phyloP scores from a whole-genome alignment of 1,140 invertebrate genomes.

The Halyomorpha halys region DNA sequence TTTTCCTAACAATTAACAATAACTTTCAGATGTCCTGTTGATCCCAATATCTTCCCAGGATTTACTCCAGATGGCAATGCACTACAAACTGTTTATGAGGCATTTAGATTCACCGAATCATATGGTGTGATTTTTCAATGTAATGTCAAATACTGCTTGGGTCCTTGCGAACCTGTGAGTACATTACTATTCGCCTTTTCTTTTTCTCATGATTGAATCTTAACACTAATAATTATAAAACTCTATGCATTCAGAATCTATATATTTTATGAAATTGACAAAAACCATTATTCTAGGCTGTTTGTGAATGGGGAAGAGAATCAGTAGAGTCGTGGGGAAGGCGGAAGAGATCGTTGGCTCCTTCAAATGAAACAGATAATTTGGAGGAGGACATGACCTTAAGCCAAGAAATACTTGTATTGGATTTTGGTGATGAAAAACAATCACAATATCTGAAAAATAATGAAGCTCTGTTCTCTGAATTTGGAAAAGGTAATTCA shows the following conservation, averaged over 20 bases:
- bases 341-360: conserved; percentile 59
- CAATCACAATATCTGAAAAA: conserved; percentile 66
- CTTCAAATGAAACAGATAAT: conserved; percentile 42
- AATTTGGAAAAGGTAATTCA: conserved; percentile 54
- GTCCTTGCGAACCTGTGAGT: conserved; percentile 83
- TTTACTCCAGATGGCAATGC: conserved; percentile 80
- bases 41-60: conserved; percentile 83
- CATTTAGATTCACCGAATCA: conserved; percentile 90
- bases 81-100: conserved; percentile 83
- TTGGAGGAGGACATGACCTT: conserved; percentile 70
- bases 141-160: conserved; percentile 91
- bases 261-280: background rate
- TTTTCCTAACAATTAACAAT: too few species aligned
- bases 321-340: conserved; percentile 82
- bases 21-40: conserved; percentile 68
- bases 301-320: conserved; percentile 79
- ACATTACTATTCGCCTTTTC: background rate
- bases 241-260: background rate
- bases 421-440: conserved; percentile 83
- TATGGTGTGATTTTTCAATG: conserved; percentile 96
- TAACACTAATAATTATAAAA: background rate
- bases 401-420: conserved; percentile 83
- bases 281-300: conserved; percentile 45
- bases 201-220: background rate
- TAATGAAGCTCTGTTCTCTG: conserved; percentile 54